These are phyloP conservation scores for Rhombomys opimus DNA, from an alignment of 2,113 vertebrate genomes.

Conservation along the genomic window DNA sequence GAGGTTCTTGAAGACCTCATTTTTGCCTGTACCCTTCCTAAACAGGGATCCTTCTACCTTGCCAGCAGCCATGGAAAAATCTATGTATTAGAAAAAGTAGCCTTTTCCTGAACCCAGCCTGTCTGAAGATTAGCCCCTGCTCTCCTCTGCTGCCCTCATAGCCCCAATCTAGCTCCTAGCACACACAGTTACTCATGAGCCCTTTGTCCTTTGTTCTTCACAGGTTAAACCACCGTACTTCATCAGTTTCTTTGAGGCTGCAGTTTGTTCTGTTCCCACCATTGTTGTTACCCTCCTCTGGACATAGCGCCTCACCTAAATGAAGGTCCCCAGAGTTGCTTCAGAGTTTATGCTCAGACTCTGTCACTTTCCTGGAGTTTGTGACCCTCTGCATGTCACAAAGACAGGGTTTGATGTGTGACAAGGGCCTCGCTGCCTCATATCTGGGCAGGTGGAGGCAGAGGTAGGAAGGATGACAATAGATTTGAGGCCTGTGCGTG, in stretches of 20 bases:
- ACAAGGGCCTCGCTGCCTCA: neutral
- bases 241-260: neutral
- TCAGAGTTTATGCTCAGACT: neutral
- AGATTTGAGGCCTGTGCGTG: neutral
- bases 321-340: neutral
- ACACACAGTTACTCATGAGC: neutral
- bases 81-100: neutral
- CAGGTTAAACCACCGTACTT: neutral
- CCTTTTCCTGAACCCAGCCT: neutral
- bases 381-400: slow-evolving; percentile 63
- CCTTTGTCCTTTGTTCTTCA: neutral
- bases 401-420: slow-evolving; percentile 19
- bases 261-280: slow-evolving; percentile 45
- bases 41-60: neutral
- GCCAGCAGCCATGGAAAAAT: neutral
- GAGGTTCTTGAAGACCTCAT: neutral
- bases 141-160: neutral
- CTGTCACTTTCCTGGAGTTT: neutral
- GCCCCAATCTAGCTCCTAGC: neutral
- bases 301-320: neutral
- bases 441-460: neutral
- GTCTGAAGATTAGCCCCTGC: neutral
- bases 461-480: neutral
- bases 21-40: neutral
- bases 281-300: slow-evolving; percentile 48